Conservation (phyloP, 2,888 invertebrate genomes). For the Zonitis immaculata region DNA sequence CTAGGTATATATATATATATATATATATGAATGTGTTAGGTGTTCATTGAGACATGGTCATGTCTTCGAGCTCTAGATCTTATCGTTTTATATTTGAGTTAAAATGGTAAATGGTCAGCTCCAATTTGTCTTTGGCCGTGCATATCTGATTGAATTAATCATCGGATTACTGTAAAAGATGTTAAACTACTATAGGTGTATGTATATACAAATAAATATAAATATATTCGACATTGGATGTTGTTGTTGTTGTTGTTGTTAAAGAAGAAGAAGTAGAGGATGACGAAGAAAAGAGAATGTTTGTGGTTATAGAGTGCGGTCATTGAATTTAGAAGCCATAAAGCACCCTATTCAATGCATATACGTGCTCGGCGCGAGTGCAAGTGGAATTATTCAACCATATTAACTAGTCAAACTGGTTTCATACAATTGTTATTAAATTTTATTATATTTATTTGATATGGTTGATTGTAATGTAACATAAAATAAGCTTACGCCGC, state of each 20-base stretch:
- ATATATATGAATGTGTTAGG: no score
- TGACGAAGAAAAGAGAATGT: constrained; percentile 6
- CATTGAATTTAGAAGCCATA: constrained; percentile 43
- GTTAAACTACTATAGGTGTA: constrained; percentile 8
- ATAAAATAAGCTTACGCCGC: constrained; percentile 43
- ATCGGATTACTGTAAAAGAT: constrained; percentile 27
- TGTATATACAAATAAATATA: constrained; percentile 9
- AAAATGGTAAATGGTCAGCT: constrained; percentile 8
- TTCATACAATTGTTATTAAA: constrained; percentile 13
- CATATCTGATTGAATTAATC: constrained; percentile 27
- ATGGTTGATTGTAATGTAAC: constrained; percentile 37
- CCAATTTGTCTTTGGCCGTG: constrained; percentile 26
- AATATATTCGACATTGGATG: constrained; percentile 23
- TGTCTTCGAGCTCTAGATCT: neutral
- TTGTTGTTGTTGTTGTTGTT: no score
- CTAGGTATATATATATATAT: no score
- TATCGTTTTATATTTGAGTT: constrained; percentile 16
- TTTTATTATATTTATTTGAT: constrained; percentile 19
- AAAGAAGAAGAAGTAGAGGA: neutral
- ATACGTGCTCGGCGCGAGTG: constrained; percentile 38
- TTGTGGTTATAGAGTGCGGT: constrained; percentile 31
- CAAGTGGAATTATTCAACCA: constrained; percentile 29
- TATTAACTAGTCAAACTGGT: constrained; percentile 22
- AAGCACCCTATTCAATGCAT: constrained; percentile 41
- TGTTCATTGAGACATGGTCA: neutral